Base-by-base conservation (phyloP, 1,140 invertebrate genomes). In the Lucilia cuprina region DNA sequence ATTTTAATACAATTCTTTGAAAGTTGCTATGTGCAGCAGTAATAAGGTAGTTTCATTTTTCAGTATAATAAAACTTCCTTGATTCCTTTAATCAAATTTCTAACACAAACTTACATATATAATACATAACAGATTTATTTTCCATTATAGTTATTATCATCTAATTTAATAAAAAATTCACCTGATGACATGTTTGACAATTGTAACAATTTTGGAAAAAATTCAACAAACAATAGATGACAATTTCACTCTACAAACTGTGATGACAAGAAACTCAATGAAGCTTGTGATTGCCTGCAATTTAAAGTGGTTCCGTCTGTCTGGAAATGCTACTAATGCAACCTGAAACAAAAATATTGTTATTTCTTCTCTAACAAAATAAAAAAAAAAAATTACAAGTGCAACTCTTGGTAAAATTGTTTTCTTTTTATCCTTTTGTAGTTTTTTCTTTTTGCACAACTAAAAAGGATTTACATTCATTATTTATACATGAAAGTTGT, bases 391-490 rank as follows among this genome's bases (percentile, higher is more conserved):
- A 55, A 55, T 5, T 55, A 12, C 50, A 55, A 21, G 65, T 21
- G n/a, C n/a, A 21, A 70, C 19, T 21, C n/a, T 21, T 70, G 65
- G 65, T 70, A 70, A 21, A 70, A 70, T 21, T 70, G 65, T 70
- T 70, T 70, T 70, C 21, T n/a, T n/a, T n/a, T n/a, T n/a, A n/a
- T n/a, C n/a, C 19, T 19, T 70, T n/a, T n/a, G n/a, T n/a, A n/a
- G n/a, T n/a, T n/a, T n/a, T n/a, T n/a, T n/a, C n/a, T n/a, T n/a
- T n/a, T 70, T 70, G 65, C 65, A 70, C 19, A 70, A 70, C 65
- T 70, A 70, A 70, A 70, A 70, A 70, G 65, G 65, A 70, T 70
- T 70, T 70, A 70, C 65, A 70, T 70, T 70, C 65, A 70, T 70
- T 70, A 70, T 70, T 70, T 70, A 70, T 70, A 70, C 65, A 70